Base-by-base conservation (phyloP, 53 echinoderm and acorn worm genomes). In the Actinopyga echinites region DNA sequence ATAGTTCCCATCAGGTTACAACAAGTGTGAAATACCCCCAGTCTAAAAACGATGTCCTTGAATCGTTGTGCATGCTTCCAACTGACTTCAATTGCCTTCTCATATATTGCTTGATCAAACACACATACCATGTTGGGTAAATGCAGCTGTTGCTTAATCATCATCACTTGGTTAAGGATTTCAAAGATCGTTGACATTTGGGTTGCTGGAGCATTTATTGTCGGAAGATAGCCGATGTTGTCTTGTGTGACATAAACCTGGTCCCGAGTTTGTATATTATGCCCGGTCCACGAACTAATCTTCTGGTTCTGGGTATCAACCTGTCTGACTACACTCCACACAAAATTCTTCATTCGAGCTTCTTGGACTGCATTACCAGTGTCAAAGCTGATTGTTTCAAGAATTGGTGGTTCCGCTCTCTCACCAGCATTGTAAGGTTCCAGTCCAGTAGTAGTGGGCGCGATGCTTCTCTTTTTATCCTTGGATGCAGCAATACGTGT, bases 101-200 rank as follows among this genome's bases (percentile, higher is more conserved):
- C 83, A 71, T 83, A 86, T n/a, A 90, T 31, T 8, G 91, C 91
- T 52, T 87, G 87, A 43, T 91, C 87, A 49, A 86, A 87, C 1
- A 87, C 84, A 52, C 83, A 77, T 13, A 78, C 55, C 24, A 83
- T 79, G 2, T 77, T 56, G 9, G 26, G 6, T 66, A 86, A 37
- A 26, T 74, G 26, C 19, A 90, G 79, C 20, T 56, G 21, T 20
- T 74, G 19, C 52, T 62, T 83, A 28, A 90, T 90, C 0, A 26
- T 55, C 15, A 63, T 30, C 56, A 83, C 28, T 55, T 86, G 83
- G 65, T 40, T 82, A 8, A 90, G 66, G 10, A 90, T 52, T 78
- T 82, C 83, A 67, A 82, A 43, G 19, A 90, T 82, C 8, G 90
- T 86, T 11, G 86, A 44, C 83, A 90, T 82, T 31, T 90, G 38